Evolutionary conservation across 2,113 vertebrate species (phyloP).

Genomic region (Mungos mungo): DNA sequence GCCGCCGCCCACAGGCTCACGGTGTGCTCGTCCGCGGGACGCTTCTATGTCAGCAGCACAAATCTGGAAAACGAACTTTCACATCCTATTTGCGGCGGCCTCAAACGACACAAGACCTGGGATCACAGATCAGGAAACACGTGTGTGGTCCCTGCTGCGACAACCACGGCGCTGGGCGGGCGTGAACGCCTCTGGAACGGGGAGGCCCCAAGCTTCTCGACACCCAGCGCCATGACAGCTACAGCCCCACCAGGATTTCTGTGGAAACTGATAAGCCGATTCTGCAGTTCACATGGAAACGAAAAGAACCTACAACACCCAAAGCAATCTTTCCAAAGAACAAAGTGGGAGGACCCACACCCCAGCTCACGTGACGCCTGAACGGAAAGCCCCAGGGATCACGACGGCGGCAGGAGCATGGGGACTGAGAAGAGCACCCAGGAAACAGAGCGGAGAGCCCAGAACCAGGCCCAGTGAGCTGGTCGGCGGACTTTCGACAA

Average conservation of each 20-base stretch:
- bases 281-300: background rate
- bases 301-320: background rate
- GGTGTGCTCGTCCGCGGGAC: too few relatives aligned
- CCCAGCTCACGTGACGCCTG: accelerated
- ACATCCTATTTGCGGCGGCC: background rate
- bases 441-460: background rate
- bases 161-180: too few relatives aligned
- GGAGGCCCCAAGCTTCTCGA: too few relatives aligned
- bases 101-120: background rate
- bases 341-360: accelerated
- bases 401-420: accelerated
- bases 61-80: background rate
- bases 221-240: too few relatives aligned
- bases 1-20: background rate
- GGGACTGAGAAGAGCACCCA: background rate
- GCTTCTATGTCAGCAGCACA: background rate
- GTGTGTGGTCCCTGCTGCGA: background rate
- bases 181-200: too few relatives aligned
- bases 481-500: too few relatives aligned
- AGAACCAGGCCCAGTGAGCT: too few relatives aligned
- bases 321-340: background rate
- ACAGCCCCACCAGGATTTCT: background rate
- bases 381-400: background rate
- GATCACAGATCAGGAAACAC: background rate
- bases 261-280: too few relatives aligned